Evolutionary conservation across 2,113 vertebrate species (phyloP), one percentile per base, ranked within the genome.

Genomic region (Prionailurus viverrinus): DNA sequence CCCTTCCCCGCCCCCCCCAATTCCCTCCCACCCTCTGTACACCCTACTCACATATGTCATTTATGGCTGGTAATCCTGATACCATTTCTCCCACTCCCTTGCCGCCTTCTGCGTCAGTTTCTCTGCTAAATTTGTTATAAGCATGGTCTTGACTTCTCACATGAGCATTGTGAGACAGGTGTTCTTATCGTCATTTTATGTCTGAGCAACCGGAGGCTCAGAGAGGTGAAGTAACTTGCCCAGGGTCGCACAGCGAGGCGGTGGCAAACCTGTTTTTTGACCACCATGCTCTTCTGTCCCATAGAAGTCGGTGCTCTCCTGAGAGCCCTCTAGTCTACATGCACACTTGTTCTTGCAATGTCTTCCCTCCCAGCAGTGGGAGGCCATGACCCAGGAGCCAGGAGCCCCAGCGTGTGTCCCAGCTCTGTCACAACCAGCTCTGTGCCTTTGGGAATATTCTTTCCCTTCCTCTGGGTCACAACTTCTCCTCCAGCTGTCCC

Each of bases 211-310:
- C 76, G 15, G 78, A 55, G 53, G 58, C 83, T 88, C 90, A 91
- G 92, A 92, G 97, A 91, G 73, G 66, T 45, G 19, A 86, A 82
- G 78, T 33, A 48, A 95, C 73, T 80, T 80, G 31, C n/a, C 25
- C 83, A 76, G 74, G 61, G 86, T 84, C 92, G 93, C 86, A 83
- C 68, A 96, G 86, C 0, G 1, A 76, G 69, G 78, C 25, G 15
- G 61, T 1, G 0, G 19, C 48, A 14, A 10, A 25, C 45, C 31
- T 2, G 4, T n/a, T 3, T 45, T 95, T 66, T 58, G 29, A 9
- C 23, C 19, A 7, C 66, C 13, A 27, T 12, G 8, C 7, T 63
- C 39, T 85, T 79, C 27, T 4, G 48, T 58, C 39, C 48, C 29
- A 14, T 5, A 23, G 63, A 84, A 55, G 61, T 41, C 39, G 14